Evolutionary conservation across 2,797 vertebrate genomes (phyloP), one percentile per base, ranked within the genome.

Genomic region (Nyctalus aviator): DNA sequence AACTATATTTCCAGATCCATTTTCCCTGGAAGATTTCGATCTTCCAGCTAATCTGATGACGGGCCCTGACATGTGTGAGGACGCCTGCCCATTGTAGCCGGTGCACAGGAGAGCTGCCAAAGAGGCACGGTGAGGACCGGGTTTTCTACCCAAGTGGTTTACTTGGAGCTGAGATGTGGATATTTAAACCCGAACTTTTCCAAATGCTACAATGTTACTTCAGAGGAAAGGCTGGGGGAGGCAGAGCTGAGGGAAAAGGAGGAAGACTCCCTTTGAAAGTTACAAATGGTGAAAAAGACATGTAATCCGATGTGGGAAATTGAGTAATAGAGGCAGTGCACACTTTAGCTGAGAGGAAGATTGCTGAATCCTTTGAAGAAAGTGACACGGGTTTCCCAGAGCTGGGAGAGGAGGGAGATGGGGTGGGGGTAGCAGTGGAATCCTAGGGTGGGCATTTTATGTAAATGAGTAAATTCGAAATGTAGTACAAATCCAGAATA

Each of bases 401-500:
- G 93, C 92, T 79, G 93, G 92, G 91, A 96, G 10, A 44, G 96
- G 88, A 94, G 96, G 86, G 92, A 82, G 55, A 93, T 92, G 37
- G 86, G 83, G 92, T 95, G 81, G 94, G 96, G 94, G 97, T 97
- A 97, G 85, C 97, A 97, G 85, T 78, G 53, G 53, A 79, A 95
- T 87, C 93, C 91, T 93, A 94, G 95, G 97, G 97, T 98, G 98
- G 98, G 97, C 97, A 98, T 97, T 98, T 98, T 98, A 98, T 98
- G 98, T 97, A 98, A 98, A 98, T 98, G 97, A 98, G 97, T 94
- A 98, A 97, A 98, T 98, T 97, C 32, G 46, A 98, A 98, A 98
- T 97, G 97, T 97, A 98, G 98, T 98, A 98, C 98, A 98, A 98
- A 98, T 97, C 97, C 96, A 75, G 97, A 94, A 97, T 97, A 98